Percentiles rank a stretch among this genome's conserved stretches.
Conservation (phyloP, 2,888 invertebrate species). For the Himalopsyche japonica region DNA sequence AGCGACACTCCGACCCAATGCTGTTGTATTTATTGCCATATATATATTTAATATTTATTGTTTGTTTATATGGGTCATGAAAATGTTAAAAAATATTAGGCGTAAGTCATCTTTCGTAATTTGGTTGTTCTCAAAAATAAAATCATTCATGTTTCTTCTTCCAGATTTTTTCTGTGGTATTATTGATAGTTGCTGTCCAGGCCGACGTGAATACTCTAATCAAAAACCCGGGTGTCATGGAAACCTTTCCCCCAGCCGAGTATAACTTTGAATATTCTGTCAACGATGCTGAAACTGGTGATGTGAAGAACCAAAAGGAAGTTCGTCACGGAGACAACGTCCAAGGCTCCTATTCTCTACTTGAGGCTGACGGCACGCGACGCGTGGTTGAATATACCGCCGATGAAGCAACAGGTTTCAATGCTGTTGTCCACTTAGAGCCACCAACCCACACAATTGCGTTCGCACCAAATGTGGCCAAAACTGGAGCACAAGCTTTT, state of each 20-base stretch:
- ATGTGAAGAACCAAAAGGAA: constrained; percentile 33
- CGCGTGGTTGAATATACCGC: constrained; percentile 30
- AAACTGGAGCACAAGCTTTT: background rate
- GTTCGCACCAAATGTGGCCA: background rate
- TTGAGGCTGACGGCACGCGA: constrained; percentile 27
- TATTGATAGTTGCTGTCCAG: background rate
- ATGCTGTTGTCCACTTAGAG: constrained; percentile 54
- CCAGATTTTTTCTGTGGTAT: background rate
- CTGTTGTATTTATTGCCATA: too few species aligned
- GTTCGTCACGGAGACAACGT: constrained; percentile 23
- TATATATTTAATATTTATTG: too few species aligned
- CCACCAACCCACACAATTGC: constrained; percentile 35
- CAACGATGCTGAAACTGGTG: constrained; percentile 46
- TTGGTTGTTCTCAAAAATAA: too few species aligned
- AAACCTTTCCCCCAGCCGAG: constrained; percentile 13
- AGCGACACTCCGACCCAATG: too few species aligned
- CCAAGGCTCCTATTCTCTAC: constrained; percentile 27
- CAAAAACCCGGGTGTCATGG: background rate
- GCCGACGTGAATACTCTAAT: background rate
- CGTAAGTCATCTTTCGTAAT: too few species aligned
- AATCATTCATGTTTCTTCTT: background rate
- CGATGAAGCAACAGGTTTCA: constrained; percentile 48
- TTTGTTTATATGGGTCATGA: too few species aligned
- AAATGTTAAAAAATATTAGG: too few species aligned
- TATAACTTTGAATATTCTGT: constrained; percentile 48